A percentile compares a stretch with the other conserved stretches of the same genome.
These are phyloP conservation scores for Donacobius atricapilla DNA, from an alignment of 2,113 vertebrate genomes.

Conservation along the genomic window DNA sequence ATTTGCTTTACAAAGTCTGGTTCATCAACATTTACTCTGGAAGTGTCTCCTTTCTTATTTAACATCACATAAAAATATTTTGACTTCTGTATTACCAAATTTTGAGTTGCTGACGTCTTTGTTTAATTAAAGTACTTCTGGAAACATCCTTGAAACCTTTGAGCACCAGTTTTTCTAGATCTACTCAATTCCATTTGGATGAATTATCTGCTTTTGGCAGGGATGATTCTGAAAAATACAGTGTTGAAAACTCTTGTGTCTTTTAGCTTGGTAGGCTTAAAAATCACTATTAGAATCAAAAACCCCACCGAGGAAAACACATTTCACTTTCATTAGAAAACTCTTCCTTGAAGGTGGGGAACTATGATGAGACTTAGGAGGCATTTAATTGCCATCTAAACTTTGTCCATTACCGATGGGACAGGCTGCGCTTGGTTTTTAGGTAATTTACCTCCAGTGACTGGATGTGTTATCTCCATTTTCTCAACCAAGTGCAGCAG, in stretches of 20 bases:
- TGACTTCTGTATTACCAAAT: neutral
- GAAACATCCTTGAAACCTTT: neutral
- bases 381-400: neutral
- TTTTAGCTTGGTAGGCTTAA: neutral
- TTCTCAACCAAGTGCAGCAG: accelerated
- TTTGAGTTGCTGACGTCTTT: neutral
- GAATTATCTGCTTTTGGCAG: neutral
- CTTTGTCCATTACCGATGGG: neutral
- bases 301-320: neutral
- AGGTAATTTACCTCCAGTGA: neutral
- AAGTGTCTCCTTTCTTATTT: neutral
- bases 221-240: neutral
- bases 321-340: neutral
- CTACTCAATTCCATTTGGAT: neutral
- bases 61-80: neutral
- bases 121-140: neutral
- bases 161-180: neutral
- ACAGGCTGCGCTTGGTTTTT: neutral
- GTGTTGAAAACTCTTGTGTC: neutral
- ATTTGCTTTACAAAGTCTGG: neutral
- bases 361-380: neutral
- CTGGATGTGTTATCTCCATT: neutral
- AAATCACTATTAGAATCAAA: neutral
- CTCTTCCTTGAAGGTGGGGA: neutral
- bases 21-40: neutral